Percentiles rank a stretch among this genome's conserved stretches.
These are phyloP conservation scores for Epinotia bilunana DNA, from an alignment of 2,888 invertebrate genomes.

Conservation along the genomic window DNA sequence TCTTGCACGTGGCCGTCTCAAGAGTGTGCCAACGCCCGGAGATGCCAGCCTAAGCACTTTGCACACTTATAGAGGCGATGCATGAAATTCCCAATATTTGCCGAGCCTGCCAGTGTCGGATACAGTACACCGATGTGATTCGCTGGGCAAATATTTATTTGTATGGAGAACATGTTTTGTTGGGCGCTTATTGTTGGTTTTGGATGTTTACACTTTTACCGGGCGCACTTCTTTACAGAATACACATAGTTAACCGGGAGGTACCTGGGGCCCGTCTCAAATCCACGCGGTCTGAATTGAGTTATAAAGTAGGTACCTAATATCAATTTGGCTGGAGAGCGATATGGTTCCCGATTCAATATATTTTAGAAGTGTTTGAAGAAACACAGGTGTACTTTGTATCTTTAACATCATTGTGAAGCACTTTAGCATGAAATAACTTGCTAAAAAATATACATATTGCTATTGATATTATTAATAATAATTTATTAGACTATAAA, in stretches of 20 bases:
- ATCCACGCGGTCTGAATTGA: neutral
- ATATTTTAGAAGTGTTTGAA: too few relatives aligned
- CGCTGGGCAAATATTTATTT: conserved; percentile 26
- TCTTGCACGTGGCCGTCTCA: neutral
- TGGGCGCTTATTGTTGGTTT: conserved; percentile 27
- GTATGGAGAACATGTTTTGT: conserved; percentile 15
- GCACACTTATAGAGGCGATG: conserved; percentile 31
- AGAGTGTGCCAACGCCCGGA: conserved; percentile 5
- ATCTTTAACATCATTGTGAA: too few relatives aligned
- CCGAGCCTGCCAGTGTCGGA: conserved; percentile 22
- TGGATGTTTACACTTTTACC: conserved; percentile 33
- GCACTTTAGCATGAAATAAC: too few relatives aligned
- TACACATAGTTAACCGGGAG: conserved; percentile 6
- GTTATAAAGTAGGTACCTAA: neutral
- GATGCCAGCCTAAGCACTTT: conserved; percentile 26
- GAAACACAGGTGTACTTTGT: too few relatives aligned
- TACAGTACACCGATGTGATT: conserved; percentile 15
- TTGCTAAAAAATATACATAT: too few relatives aligned
- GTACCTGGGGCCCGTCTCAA: conserved; percentile 3
- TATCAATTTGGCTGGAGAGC: neutral
- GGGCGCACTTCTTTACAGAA: neutral
- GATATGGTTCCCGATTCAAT: too few relatives aligned
- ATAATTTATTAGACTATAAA: too few relatives aligned
- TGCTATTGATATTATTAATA: too few relatives aligned
- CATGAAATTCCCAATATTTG: conserved; percentile 30